Base-by-base conservation (phyloP, 2,888 invertebrate genomes). In the Dorcus parallelipipedus region DNA sequence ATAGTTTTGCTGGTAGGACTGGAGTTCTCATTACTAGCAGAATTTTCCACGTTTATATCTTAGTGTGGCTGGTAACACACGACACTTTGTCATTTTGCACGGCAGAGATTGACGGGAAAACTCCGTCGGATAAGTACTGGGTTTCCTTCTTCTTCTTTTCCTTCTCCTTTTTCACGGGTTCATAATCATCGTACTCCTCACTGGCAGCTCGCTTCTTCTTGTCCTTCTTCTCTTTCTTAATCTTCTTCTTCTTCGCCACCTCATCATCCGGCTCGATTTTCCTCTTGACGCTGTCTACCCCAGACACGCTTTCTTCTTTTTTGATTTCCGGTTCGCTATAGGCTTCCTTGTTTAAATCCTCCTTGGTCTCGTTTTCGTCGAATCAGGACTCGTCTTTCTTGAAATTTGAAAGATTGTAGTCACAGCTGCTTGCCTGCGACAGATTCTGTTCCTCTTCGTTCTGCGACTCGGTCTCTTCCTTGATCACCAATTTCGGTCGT, bases 371-470 rank as follows among this genome's bases (percentile, higher is more conserved):
- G 14, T 14, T 14, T 14, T 14, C 14, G 5, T 71, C 72, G 62
- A 75, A 81, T 39, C 73, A 62, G 3, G 81, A 78, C 66, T 85
- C 84, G 42, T 74, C 72, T 62, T 81, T 76, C 45, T 81, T 79
- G 67, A 88, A 88, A 70, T 87, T 86, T 45, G 89, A 87, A 76
- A 89, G 67, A 49, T 84, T 88, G 73, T 88, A 88, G 73, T 88
- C 88, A 76, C 88, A 88, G 49, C 87, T 88, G 63, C 88, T 88
- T n/a, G 83, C 83, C 61, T 76, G 83, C 70, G 78, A 86, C 71
- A 78, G 80, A 80, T 80, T 81, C 59, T 65, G 26, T 65, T 50
- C 71, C 58, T 62, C 67, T 65, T 69, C 75, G 26, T 17, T 23
- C 52, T 69, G 67, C n/a, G 70, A 68, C 55, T 76, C 76, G 4